phyloP scores from a whole-genome alignment of 2,797 vertebrate genomes.

The Zenarchopterus dispar region DNA sequence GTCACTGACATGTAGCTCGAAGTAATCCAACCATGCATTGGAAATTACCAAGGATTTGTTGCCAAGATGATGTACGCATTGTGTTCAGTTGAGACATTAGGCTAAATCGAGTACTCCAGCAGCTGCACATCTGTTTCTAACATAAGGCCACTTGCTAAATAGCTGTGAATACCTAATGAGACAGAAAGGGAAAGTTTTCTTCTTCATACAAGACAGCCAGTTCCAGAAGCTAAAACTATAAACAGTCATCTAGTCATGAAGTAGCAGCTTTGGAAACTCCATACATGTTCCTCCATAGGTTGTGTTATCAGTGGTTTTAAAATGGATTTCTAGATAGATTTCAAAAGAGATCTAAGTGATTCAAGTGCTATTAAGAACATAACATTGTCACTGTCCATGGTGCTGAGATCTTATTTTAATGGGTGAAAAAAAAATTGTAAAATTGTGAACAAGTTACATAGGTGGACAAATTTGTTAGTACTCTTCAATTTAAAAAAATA shows the following conservation, averaged over 20 bases:
- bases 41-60: constrained; percentile 34
- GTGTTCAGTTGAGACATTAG: constrained; percentile 41
- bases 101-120: constrained; percentile 42
- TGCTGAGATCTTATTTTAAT: too few relatives aligned
- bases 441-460: too few relatives aligned
- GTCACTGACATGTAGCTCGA: constrained; percentile 21
- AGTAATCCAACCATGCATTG: constrained; percentile 39
- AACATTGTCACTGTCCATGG: too few relatives aligned
- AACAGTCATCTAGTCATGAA: constrained; percentile 24
- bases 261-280: constrained; percentile 3
- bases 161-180: constrained; percentile 42
- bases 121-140: constrained; percentile 50
- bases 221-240: constrained; percentile 27
- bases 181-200: constrained; percentile 9
- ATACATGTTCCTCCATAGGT: background rate
- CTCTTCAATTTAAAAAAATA: too few relatives aligned
- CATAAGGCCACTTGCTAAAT: constrained; percentile 47
- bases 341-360: constrained; percentile 2
- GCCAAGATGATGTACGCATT: constrained; percentile 56
- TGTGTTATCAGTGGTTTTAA: background rate
- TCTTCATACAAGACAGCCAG: constrained; percentile 3
- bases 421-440: too few relatives aligned
- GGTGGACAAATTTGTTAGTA: too few relatives aligned
- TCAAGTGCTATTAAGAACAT: background rate
- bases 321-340: background rate